Evolutionary conservation across 2,113 vertebrate species (phyloP).

Genomic region (Onychostruthus taczanowskii): DNA sequence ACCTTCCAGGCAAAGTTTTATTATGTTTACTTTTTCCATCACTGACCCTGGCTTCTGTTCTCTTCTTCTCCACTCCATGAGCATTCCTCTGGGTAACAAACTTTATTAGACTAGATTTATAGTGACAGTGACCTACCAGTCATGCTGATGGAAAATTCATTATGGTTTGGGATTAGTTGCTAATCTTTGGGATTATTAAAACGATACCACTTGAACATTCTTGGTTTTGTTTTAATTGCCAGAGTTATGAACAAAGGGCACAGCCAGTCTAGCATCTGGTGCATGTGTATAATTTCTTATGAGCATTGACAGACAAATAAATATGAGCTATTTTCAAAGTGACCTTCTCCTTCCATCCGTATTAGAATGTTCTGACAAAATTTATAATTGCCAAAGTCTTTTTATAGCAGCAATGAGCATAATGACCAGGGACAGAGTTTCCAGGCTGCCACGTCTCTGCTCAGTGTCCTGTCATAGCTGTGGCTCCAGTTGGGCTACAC

Average conservation of each 20-base stretch:
- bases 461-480: background rate
- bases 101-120: constrained; percentile 5
- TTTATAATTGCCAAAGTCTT: constrained; percentile 52
- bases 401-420: constrained; percentile 53
- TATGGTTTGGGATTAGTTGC: constrained; percentile 51
- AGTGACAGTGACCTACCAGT: background rate
- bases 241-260: constrained; percentile 21
- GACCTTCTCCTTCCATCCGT: constrained; percentile 46
- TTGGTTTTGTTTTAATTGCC: constrained; percentile 55
- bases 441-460: background rate
- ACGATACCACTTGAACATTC: constrained; percentile 25
- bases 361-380: constrained; percentile 62
- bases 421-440: constrained; percentile 49
- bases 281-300: background rate
- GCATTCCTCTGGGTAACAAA: background rate
- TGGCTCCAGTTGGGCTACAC: constrained; percentile 46
- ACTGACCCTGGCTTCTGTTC: background rate
- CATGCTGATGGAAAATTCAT: constrained; percentile 60
- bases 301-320: constrained; percentile 47
- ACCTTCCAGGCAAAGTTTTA: background rate
- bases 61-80: background rate
- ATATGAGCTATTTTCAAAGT: constrained; percentile 36
- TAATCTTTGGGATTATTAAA: constrained; percentile 57
- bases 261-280: constrained; percentile 30
- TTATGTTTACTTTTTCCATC: background rate